Evolutionary conservation across 2,888 invertebrate genomes (phyloP), one percentile per base, ranked within the genome.

Genomic region (Chrysopilus asiliformis): DNA sequence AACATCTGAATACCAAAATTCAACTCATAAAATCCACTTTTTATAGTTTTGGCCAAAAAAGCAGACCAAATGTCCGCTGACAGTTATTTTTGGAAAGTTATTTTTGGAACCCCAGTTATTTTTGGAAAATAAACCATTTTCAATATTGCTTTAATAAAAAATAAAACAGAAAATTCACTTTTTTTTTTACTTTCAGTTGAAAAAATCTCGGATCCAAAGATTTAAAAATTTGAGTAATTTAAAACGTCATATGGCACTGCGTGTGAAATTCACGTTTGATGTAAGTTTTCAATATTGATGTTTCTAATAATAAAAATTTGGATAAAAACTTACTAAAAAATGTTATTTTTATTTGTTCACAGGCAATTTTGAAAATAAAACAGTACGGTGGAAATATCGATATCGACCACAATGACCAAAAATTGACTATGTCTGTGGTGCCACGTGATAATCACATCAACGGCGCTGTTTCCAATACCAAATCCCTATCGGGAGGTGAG

Each of bases 401-500:
- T 17, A 44, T 52, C n/a, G 61, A 71, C 48, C 64, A 70, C 45
- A 44, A 47, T 6, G 54, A 59, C 3, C 61, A 64, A 38, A 61
- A 58, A 20, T 56, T 75, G 10, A 62, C 66, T 15, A 56, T 77
- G 32, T 60, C 67, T 30, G 71, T 76, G 0, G 62, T 65, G 36
- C 71, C 74, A 1, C 66, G 66, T 36, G 69, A 70, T 40, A 66
- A 68, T 18, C 58, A 48, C 32, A 52, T 60, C 2, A 62, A 65
- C 41, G 52, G 51, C 32, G 59, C 64, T 6, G 55, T 56, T 1
- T 68, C 67, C 10, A 69, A 68, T 42, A 68, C 79, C 1, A 67
- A 72, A 32, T 76, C 84, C 43, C 68, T 97, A 45, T 94, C 93
- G 1, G 97, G 97, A 25, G 97, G 97, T 4, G 97, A 97, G 67